Percentiles rank a stretch among this genome's conserved stretches.
These are phyloP conservation scores for Biston betularia DNA, from an alignment of 2,888 invertebrate species.

Conservation along the genomic window DNA sequence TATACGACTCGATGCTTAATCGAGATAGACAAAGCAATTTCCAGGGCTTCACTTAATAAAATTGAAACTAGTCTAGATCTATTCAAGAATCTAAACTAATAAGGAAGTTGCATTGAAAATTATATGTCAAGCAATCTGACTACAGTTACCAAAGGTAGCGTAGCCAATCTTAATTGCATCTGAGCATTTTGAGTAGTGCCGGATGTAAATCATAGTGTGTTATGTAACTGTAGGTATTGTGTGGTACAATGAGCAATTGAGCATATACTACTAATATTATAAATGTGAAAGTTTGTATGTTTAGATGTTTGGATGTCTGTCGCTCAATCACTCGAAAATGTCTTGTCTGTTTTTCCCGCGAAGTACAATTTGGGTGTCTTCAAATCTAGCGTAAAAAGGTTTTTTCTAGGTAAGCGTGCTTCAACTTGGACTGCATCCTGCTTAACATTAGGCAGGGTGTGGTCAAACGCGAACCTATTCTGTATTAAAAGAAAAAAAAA, in stretches of 20 bases:
- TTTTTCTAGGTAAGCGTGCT: too few species aligned
- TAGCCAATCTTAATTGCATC: conserved; percentile 38
- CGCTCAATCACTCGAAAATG: too few species aligned
- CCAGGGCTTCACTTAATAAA: conserved; percentile 26
- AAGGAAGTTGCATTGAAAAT: conserved; percentile 34
- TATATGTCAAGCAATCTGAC: conserved; percentile 32
- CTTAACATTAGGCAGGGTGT: too few species aligned
- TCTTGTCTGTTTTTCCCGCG: too few species aligned
- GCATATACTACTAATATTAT: too few species aligned
- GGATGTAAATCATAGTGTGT: conserved; percentile 34
- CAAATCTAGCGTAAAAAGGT: too few species aligned
- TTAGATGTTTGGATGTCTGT: too few species aligned
- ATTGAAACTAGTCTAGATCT: conserved; percentile 13
- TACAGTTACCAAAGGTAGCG: conserved; percentile 25
- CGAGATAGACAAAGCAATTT: conserved; percentile 26
- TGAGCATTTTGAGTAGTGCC: conserved; percentile 30
- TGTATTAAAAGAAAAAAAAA: too few species aligned
- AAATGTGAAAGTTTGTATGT: too few species aligned
- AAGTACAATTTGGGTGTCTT: too few species aligned
- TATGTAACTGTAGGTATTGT: conserved; percentile 35
- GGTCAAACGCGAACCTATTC: too few species aligned
- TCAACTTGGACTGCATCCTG: too few species aligned
- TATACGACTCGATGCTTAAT: conserved; percentile 5
- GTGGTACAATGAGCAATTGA: neutral
- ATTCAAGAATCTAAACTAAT: conserved; percentile 25